Evolutionary conservation across 2,113 vertebrate genomes (phyloP).

Genomic region (Silurus meridionalis): DNA sequence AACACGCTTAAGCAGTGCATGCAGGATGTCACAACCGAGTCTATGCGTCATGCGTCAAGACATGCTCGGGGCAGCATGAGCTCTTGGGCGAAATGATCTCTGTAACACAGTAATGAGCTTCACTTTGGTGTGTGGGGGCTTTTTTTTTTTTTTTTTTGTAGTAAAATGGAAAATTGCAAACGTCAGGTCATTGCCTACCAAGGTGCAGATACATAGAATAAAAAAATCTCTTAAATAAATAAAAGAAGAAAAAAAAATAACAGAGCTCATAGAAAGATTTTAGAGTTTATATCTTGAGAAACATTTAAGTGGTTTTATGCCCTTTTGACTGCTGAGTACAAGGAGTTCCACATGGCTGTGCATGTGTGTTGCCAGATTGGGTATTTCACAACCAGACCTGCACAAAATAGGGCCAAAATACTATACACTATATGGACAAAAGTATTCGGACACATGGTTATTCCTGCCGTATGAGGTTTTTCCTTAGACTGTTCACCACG

Average conservation of each 20-base stretch:
- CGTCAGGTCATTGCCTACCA: not conserved
- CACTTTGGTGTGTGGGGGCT: not conserved
- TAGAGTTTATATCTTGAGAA: too few species aligned
- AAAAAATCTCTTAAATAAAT: not conserved
- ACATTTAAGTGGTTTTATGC: not conserved
- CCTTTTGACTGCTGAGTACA: not conserved
- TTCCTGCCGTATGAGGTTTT: too few species aligned
- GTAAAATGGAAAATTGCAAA: not conserved
- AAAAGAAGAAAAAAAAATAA: too few species aligned
- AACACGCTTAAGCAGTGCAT: constrained; percentile 43
- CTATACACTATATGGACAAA: too few species aligned
- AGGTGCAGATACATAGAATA: not conserved
- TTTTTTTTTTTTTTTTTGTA: not conserved
- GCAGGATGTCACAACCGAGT: constrained; percentile 46
- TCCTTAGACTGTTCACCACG: too few species aligned
- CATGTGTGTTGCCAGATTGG: not conserved
- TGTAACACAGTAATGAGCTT: constrained; percentile 24
- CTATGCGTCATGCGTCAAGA: constrained; percentile 49
- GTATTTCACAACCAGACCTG: not conserved
- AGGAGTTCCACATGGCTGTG: not conserved
- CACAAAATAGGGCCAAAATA: too few species aligned
- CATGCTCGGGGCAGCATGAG: not conserved
- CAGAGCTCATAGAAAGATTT: too few species aligned
- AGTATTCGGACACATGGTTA: too few species aligned
- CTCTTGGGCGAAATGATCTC: constrained; percentile 4